These are phyloP conservation scores for Caretta caretta DNA, from an alignment of 2,113 vertebrate genomes.

Conservation along the genomic window DNA sequence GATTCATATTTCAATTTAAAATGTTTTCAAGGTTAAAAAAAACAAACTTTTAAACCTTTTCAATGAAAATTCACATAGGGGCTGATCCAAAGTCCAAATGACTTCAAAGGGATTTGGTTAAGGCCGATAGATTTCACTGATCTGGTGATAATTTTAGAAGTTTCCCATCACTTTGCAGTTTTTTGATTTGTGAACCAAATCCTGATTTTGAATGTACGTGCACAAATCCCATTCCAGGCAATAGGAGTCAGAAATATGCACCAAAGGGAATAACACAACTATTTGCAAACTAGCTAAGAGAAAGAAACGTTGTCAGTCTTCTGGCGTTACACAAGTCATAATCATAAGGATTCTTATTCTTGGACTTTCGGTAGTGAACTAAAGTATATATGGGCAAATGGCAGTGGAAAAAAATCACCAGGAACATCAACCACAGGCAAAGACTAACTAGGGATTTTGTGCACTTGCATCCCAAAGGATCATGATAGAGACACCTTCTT, in stretches of 20 bases:
- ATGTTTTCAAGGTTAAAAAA: background rate
- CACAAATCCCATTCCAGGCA: background rate
- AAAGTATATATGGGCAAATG: background rate
- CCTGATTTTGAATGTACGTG: background rate
- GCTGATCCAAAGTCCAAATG: background rate
- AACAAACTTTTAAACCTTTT: background rate
- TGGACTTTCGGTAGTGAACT: background rate
- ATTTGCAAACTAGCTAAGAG: background rate
- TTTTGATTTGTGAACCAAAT: background rate
- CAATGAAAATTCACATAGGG: background rate
- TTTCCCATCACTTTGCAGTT: background rate
- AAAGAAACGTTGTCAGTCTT: background rate
- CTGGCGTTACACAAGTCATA: background rate
- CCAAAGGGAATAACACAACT: background rate
- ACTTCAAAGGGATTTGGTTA: background rate
- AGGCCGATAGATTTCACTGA: background rate
- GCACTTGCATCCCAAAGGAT: background rate
- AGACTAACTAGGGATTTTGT: background rate
- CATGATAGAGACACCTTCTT: background rate
- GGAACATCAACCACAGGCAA: background rate
- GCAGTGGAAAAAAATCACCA: background rate
- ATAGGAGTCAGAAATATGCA: background rate
- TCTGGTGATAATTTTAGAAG: background rate
- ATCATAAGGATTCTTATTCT: background rate
- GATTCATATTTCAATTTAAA: background rate